A percentile compares a stretch with the other conserved stretches of the same genome.
phyloP scores from a whole-genome alignment of 2,888 invertebrate genomes.

The Clanis bilineata region DNA sequence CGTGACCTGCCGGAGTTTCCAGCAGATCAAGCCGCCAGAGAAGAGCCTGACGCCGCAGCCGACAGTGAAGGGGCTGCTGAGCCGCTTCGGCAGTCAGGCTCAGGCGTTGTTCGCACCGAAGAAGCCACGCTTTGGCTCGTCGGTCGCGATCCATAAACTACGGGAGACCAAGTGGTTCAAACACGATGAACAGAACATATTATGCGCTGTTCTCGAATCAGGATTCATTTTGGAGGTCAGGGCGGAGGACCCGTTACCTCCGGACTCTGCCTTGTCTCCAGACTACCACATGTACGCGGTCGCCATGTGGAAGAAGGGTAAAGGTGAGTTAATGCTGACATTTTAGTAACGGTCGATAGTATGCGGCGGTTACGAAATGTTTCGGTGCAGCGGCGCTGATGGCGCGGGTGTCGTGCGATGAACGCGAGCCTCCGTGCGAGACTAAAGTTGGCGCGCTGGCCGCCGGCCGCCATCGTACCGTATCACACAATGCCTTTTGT shows the following conservation, averaged over 20 bases:
- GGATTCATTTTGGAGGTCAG: conserved; percentile 87
- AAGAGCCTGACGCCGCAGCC: conserved; percentile 77
- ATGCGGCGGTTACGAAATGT: conserved; percentile 25
- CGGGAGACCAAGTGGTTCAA: conserved; percentile 89
- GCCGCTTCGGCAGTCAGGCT: conserved; percentile 80
- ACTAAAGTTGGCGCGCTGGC: conserved; percentile 54
- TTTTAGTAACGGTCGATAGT: conserved; percentile 19
- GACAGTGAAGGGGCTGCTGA: conserved; percentile 77
- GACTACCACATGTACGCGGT: conserved; percentile 85
- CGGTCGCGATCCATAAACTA: conserved; percentile 87
- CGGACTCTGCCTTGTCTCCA: conserved; percentile 71
- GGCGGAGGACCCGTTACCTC: conserved; percentile 74
- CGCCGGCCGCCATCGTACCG: conserved; percentile 36
- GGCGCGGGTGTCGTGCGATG: conserved; percentile 50
- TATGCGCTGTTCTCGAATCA: conserved; percentile 87
- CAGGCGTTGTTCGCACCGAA: conserved; percentile 79
- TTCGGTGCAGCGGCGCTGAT: conserved; percentile 42
- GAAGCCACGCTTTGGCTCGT: conserved; percentile 82
- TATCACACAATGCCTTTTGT: conserved; percentile 61
- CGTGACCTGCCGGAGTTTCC: conserved; percentile 80
- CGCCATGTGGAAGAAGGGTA: conserved; percentile 87
- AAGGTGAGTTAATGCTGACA: conserved; percentile 76
- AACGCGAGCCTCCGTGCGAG: conserved; percentile 42
- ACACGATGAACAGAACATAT: conserved; percentile 86
- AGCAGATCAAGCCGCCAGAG: conserved; percentile 81